A percentile compares a stretch with the other conserved stretches of the same genome.
Evolutionary conservation across 2,113 vertebrate genomes (phyloP).

Genomic region (Mionectes macconnelli): DNA sequence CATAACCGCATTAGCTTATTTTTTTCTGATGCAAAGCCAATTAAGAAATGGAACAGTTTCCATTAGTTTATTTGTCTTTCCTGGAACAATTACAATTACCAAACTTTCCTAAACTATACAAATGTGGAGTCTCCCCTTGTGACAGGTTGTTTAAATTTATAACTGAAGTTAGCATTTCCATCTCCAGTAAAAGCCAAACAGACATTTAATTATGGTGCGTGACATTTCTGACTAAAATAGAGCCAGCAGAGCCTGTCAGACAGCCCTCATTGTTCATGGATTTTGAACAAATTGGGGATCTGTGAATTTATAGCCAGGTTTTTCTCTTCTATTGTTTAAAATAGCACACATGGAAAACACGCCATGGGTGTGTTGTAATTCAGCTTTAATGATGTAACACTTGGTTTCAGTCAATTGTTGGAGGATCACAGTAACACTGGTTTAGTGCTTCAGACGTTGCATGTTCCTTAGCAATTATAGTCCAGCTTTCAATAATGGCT

Average conservation of each 20-base stretch:
- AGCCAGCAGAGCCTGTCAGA: conserved; percentile 79
- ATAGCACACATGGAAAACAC: conserved; percentile 80
- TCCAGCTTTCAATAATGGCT: conserved; percentile 76
- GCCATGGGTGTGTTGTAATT: conserved; percentile 73
- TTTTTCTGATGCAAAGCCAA: conserved; percentile 40
- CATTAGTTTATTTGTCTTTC: conserved; percentile 76
- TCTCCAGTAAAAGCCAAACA: conserved; percentile 71
- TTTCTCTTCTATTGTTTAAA: conserved; percentile 78
- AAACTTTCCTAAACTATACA: conserved; percentile 63
- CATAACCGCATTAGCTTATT: conserved; percentile 51
- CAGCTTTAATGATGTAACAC: conserved; percentile 84
- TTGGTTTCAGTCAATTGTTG: conserved; percentile 78
- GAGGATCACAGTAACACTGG: conserved; percentile 71
- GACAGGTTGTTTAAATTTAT: conserved; percentile 78
- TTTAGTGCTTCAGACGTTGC: conserved; percentile 74
- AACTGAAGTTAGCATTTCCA: conserved; percentile 70
- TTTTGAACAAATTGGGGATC: conserved; percentile 72
- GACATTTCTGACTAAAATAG: conserved; percentile 85
- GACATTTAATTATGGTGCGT: conserved; percentile 83
- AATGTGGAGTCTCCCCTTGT: conserved; percentile 63
- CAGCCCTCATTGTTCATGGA: conserved; percentile 67
- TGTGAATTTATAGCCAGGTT: conserved; percentile 80
- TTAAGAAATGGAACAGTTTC: conserved; percentile 67
- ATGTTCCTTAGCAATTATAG: conserved; percentile 81
- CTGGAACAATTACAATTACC: conserved; percentile 69